Evolutionary conservation across 2,888 invertebrate genomes (phyloP), one percentile per base, ranked within the genome.

Genomic region (Unio delphinus): DNA sequence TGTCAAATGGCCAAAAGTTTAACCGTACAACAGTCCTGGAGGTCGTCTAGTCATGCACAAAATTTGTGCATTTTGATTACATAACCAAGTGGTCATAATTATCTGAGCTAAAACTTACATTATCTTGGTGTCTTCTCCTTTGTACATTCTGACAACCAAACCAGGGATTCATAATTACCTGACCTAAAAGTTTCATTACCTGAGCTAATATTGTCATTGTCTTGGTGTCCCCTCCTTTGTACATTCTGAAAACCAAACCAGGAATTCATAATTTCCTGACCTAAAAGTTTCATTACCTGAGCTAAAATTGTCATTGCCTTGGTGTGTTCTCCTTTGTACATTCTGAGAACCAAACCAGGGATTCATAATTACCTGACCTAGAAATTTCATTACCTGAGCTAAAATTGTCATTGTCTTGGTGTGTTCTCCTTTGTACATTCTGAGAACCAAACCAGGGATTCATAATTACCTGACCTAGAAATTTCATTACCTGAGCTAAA

Each of bases 391-490:
- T 23, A 23, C 92, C 78, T 94, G 94, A 68, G 94, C 94, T 60
- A 95, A 91, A 45, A 93, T 90, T 80, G 93, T 92, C 83, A 94
- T 93, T 0, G 95, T 93, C 82, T 94, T 93, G 0, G 95, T 93
- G 88, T 94, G 94, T 68, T 93, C 92, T 34, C 34, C 34, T 34
- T 34, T 34, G 34, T 34, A 34, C 7, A 34, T 34, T 34, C 1
- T 34, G 34, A 34, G 7, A 7, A 7, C 34, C 34, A 1, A 34
- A 34, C 8, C 34, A 34, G 1, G 34, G 34, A 34, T 1, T 34
- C 8, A 34, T 34, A 34, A 34, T 65, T 72, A 83, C 23, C 23
- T 23, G 23, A 23, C 23, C 23, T 23, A 23, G 23, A 23, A 23
- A 23, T 23, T 23, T 23, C 23, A 23, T 23, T 23, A 23, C 92